Conservation (phyloP, 2,888 invertebrate genomes). For the Orchesellides sinensis region DNA sequence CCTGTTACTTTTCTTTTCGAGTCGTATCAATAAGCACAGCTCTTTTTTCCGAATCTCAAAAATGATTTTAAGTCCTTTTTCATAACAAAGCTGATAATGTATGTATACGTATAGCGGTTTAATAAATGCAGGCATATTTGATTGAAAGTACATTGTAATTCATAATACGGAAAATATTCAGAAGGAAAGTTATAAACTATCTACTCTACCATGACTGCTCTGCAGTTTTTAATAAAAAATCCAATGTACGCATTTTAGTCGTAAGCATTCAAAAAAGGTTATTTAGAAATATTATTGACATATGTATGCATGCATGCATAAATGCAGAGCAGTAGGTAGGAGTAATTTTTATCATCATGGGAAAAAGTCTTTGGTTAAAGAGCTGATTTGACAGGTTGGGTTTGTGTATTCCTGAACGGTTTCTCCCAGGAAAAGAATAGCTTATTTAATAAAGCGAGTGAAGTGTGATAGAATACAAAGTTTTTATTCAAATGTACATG, state of each 20-base stretch:
- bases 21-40: conserved; percentile 9
- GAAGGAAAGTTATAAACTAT: conserved; percentile 13
- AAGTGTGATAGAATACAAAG: neutral
- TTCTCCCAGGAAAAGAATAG: conserved; percentile 36
- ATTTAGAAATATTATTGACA: neutral
- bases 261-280: conserved; percentile 8
- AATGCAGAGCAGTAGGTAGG: neutral
- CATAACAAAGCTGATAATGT: neutral
- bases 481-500: neutral
- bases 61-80: neutral
- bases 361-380: conserved; percentile 10
- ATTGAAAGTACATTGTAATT: conserved; percentile 38
- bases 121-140: no score
- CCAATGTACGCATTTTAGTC: neutral
- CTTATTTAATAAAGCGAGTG: neutral
- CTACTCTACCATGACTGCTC: conserved; percentile 9
- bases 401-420: conserved; percentile 45
- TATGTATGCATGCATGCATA: neutral
- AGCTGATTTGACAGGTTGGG: conserved; percentile 33
- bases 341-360: conserved; percentile 8
- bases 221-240: neutral
- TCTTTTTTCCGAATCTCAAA: conserved; percentile 6
- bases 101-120: conserved; percentile 6
- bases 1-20: conserved; percentile 9
- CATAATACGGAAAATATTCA: conserved; percentile 1